phyloP scores from a whole-genome alignment of 92 coral and sea anemone species.

The Zoanthus gigantus region DNA sequence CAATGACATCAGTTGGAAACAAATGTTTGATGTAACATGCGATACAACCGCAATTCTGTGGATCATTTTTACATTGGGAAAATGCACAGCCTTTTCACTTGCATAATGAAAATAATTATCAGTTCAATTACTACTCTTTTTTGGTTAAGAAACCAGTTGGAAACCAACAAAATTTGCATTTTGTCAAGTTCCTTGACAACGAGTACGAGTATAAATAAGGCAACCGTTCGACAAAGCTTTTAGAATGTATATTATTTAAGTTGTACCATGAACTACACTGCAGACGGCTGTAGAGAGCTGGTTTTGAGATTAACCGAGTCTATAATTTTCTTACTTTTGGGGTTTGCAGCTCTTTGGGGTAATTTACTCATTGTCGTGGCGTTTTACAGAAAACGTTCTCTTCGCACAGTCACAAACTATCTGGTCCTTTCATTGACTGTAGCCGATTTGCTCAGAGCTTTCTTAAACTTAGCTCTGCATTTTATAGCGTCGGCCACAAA shows the following conservation, averaged over 20 bases:
- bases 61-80: too few relatives aligned
- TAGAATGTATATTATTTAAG: neutral
- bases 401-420: conserved; percentile 13
- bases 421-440: conserved; percentile 23
- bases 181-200: neutral
- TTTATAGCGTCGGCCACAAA: neutral
- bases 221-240: neutral
- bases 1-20: too few relatives aligned
- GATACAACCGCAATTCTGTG: too few relatives aligned
- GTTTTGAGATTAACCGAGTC: neutral
- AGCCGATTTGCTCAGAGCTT: conserved; percentile 8
- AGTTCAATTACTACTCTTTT: too few relatives aligned
- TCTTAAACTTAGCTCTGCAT: neutral
- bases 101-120: too few relatives aligned
- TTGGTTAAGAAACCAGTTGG: neutral
- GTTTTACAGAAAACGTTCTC: conserved; percentile 23
- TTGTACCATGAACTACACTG: neutral
- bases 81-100: too few relatives aligned
- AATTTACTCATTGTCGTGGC: neutral
- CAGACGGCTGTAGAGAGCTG: neutral
- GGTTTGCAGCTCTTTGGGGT: neutral
- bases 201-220: neutral
- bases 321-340: neutral
- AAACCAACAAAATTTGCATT: neutral
- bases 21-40: too few relatives aligned